Evolutionary conservation across 2,888 invertebrate genomes (phyloP).

Genomic region (Oeneis ivallda): DNA sequence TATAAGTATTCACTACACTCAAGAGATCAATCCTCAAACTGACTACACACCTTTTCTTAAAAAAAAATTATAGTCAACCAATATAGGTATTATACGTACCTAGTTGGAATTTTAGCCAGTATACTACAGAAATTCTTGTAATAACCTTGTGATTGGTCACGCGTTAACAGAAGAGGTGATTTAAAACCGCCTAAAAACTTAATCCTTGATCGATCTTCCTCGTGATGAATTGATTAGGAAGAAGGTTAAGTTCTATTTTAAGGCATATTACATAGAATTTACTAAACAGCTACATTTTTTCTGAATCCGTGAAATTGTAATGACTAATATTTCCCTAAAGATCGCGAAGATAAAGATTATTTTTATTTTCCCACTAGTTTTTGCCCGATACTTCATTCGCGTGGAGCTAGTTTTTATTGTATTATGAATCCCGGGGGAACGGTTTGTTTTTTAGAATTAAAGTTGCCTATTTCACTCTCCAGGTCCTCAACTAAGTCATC

Average conservation of each 20-base stretch:
- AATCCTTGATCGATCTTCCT: slow-evolving; percentile 13
- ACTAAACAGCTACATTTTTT: neutral
- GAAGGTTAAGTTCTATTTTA: slow-evolving; percentile 1
- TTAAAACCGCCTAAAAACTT: neutral
- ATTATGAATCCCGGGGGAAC: no score
- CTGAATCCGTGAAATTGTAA: neutral
- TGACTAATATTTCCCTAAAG: slow-evolving; percentile 1
- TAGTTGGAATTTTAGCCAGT: neutral
- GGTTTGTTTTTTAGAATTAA: no score
- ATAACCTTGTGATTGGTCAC: slow-evolving; percentile 9
- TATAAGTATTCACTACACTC: no score
- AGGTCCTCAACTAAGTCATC: no score
- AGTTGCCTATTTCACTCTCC: no score
- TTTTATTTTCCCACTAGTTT: no score
- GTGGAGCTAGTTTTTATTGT: no score
- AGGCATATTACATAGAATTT: neutral
- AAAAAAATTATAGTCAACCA: neutral
- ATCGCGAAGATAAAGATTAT: no score
- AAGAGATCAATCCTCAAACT: no score
- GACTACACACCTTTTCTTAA: no score
- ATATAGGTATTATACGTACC: neutral
- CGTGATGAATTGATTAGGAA: slow-evolving; percentile 5
- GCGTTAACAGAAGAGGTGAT: neutral
- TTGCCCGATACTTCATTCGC: no score
- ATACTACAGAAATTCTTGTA: neutral